Conservation (phyloP, 2,113 vertebrate genomes). For the Marmota flaviventris region DNA sequence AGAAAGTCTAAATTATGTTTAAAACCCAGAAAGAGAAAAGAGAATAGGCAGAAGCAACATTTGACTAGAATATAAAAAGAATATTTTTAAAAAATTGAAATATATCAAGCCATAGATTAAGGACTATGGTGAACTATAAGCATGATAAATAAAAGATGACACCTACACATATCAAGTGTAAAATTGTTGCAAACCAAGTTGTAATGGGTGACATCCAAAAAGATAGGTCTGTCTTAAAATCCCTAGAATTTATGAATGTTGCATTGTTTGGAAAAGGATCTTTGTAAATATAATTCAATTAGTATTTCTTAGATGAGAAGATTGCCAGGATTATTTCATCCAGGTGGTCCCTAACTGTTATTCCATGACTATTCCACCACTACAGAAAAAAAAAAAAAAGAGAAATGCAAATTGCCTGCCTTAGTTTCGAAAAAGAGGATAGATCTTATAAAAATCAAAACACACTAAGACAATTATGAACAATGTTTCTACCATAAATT, state of each 20-base stretch:
- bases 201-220: not conserved
- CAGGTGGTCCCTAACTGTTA: not conserved
- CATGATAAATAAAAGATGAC: not conserved
- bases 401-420: not conserved
- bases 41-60: not conserved
- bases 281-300: slow-evolving; percentile 1
- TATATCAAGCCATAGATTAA: not conserved
- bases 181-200: not conserved
- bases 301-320: not conserved
- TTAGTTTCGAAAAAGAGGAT: not conserved
- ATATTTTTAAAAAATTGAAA: not conserved
- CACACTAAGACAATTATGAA: not conserved
- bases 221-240: not conserved
- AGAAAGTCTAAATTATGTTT: not conserved
- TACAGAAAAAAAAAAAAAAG: not conserved
- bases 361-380: not conserved
- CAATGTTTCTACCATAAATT: not conserved
- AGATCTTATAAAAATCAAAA: not conserved
- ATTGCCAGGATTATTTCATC: not conserved
- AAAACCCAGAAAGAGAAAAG: not conserved
- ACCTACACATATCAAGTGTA: not conserved
- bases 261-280: not conserved
- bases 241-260: not conserved
- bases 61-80: not conserved
- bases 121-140: not conserved